phyloP scores from a whole-genome alignment of 2,797 vertebrate species.

The Takifugu ocellatus region DNA sequence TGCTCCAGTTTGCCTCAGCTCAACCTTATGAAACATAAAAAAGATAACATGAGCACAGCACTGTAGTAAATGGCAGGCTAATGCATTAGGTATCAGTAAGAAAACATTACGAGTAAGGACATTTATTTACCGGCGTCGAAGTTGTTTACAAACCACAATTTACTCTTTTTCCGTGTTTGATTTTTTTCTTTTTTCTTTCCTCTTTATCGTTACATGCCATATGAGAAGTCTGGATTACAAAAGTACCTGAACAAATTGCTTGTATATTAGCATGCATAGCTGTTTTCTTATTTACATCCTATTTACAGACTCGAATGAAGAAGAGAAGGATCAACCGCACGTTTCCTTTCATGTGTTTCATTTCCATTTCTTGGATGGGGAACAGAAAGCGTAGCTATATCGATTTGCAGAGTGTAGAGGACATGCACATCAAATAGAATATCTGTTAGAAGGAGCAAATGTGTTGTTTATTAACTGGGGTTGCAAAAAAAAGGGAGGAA shows the following conservation, averaged over 20 bases:
- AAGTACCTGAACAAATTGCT: slow-evolving; percentile 98
- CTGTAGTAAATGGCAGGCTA: slow-evolving; percentile 71
- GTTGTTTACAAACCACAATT: slow-evolving; percentile 74
- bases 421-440: slow-evolving; percentile 89
- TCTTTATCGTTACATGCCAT: slow-evolving; percentile 87
- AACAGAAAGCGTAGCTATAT: slow-evolving; percentile 85
- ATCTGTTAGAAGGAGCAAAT: slow-evolving; percentile 76
- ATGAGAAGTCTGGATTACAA: slow-evolving; percentile 89
- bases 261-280: slow-evolving; percentile 96
- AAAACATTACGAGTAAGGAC: slow-evolving; percentile 72
- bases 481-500: slow-evolving; percentile 5
- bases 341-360: slow-evolving; percentile 71
- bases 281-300: slow-evolving; percentile 83
- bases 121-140: slow-evolving; percentile 66
- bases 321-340: slow-evolving; percentile 78
- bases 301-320: slow-evolving; percentile 86
- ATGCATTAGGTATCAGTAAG: slow-evolving; percentile 72
- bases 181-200: slow-evolving; percentile 54
- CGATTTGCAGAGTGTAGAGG: slow-evolving; percentile 77
- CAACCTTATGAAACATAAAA: slow-evolving; percentile 63
- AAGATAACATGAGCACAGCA: slow-evolving; percentile 71
- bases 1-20: slow-evolving; percentile 60
- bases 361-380: slow-evolving; percentile 85
- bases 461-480: slow-evolving; percentile 45
- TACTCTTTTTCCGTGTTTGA: slow-evolving; percentile 68